phyloP scores from a whole-genome alignment of 2,113 vertebrate species.

The Steatornis caripensis region DNA sequence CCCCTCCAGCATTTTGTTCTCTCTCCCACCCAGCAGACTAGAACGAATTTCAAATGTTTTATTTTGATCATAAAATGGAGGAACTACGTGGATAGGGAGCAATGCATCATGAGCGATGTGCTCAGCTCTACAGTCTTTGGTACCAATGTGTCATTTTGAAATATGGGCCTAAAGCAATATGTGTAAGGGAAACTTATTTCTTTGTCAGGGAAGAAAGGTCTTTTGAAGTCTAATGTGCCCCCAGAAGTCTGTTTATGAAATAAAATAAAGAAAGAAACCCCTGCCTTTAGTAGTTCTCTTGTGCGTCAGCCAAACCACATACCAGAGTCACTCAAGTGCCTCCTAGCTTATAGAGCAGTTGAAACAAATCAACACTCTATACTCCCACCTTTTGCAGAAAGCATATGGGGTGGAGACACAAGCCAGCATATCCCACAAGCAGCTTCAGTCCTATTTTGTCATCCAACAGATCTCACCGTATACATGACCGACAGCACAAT shows the following conservation, averaged over 20 bases:
- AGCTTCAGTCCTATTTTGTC: background rate
- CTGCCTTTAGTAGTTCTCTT: background rate
- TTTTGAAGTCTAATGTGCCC: background rate
- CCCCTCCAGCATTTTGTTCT: background rate
- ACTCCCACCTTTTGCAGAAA: background rate
- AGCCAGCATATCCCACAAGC: background rate
- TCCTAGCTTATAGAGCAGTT: background rate
- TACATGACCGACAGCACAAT: rapidly evolving
- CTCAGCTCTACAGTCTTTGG: background rate
- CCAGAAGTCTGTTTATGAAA: background rate
- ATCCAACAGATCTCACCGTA: background rate
- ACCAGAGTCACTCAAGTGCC: background rate
- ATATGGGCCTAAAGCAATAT: background rate
- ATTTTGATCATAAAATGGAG: conserved; percentile 44
- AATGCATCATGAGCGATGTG: background rate
- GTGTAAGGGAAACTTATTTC: background rate
- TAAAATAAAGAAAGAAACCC: background rate
- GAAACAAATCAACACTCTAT: background rate
- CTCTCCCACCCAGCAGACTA: background rate
- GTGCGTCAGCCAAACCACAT: background rate
- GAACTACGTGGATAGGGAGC: conserved; percentile 6
- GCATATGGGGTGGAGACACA: background rate
- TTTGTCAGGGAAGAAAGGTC: background rate
- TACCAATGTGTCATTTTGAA: background rate
- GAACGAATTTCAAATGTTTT: conserved; percentile 41